Evolutionary conservation across 2,888 invertebrate species (phyloP), one percentile per base, ranked within the genome.

Genomic region (Lepidochrysops patricia): DNA sequence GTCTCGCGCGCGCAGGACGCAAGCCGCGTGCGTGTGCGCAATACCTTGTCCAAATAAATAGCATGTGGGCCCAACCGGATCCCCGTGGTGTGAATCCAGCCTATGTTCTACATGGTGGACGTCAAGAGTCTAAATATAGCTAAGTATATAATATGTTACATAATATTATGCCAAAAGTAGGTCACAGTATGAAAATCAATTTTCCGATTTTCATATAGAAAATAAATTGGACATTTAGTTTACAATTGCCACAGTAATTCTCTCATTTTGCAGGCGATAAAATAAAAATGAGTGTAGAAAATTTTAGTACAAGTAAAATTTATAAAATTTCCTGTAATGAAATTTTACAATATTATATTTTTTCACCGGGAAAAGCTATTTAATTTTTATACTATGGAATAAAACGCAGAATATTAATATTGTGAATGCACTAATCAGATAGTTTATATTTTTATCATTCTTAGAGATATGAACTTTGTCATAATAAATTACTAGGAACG

Each of bases 21-120:
- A 81, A 79, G 72, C 73, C 71, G 62, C 66, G 82, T 82, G 84
- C 75, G 78, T 77, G 76, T 83, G 79, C 87, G 87, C 79, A 82
- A 84, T 75, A 68, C 72, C 75, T 74, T 81, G 72, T 77, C 72
- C 74, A 85, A 88, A 88, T 82, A 88, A 88, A 88, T 82, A 86
- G 67, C 84, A 85, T 74, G 74, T 86, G 86, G 71, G 74, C 68
- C 72, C 68, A 77, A 72, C 82, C 82, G 84, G 84, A 81, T 86
- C 78, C 80, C 72, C 73, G 59, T 73, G 77, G 76, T 84, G 76
- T 84, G 84, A 83, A 83, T 76, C 68, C 27, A 58, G 50, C 26
- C 32, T 15, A 54, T 54, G 19, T 43, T 19, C 7, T n/a, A 27
- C 5, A 50, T 54, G 32, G 48, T 2, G 13, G 27, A 52, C 52